A percentile compares a stretch with the other conserved stretches of the same genome.
Conservation (phyloP, 92 coral and sea anemone species). For the Palythoa caribaeorum region DNA sequence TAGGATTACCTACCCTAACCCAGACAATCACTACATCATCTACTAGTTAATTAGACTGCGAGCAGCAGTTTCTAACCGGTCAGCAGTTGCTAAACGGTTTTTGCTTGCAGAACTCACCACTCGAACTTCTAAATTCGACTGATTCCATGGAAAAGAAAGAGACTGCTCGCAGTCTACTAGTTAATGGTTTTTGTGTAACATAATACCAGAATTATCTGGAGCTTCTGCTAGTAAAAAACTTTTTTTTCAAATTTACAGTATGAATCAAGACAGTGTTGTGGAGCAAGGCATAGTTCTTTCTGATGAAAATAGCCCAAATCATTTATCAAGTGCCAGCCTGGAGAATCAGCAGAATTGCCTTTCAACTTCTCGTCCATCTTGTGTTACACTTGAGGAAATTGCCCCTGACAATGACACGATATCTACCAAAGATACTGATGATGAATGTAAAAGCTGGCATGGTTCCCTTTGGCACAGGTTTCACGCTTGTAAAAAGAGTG, state of each 20-base stretch:
- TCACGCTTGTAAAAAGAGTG: slow-evolving; percentile 5
- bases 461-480: background rate
- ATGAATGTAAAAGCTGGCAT: slow-evolving; percentile 26
- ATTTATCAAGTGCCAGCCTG: background rate
- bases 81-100: too few relatives aligned
- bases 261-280: background rate
- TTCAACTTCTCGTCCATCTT: slow-evolving; percentile 51
- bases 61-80: too few relatives aligned
- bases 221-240: background rate
- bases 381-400: slow-evolving; percentile 86
- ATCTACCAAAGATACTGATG: slow-evolving; percentile 37
- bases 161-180: too few relatives aligned
- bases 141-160: too few relatives aligned
- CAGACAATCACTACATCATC: too few relatives aligned
- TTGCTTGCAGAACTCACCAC: too few relatives aligned
- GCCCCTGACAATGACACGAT: slow-evolving; percentile 82
- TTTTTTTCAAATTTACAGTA: background rate
- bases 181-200: too few relatives aligned
- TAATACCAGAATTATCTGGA: too few relatives aligned
- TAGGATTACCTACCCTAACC: too few relatives aligned
- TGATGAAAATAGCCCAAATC: background rate
- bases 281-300: background rate
- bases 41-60: too few relatives aligned
- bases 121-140: too few relatives aligned
- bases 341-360: background rate